These are phyloP conservation scores for Meloe dianella DNA, from an alignment of 2,888 invertebrate species.

Conservation along the genomic window DNA sequence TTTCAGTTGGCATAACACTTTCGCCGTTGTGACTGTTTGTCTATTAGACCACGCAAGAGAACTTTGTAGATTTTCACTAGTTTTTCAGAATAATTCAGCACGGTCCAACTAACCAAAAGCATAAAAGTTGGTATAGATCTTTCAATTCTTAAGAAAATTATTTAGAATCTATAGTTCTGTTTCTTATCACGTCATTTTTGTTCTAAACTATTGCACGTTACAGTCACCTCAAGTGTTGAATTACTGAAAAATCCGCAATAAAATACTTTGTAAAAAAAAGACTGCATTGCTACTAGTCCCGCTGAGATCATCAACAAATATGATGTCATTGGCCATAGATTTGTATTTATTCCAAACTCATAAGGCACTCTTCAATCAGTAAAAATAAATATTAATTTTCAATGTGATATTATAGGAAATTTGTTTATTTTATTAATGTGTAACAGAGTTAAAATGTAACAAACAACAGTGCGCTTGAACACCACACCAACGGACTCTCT, in stretches of 20 bases:
- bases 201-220: neutral
- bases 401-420: neutral
- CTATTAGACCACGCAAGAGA: too few species aligned
- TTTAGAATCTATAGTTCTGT: neutral
- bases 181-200: neutral
- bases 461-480: conserved; percentile 31
- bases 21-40: too few species aligned
- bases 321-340: conserved; percentile 5
- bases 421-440: conserved; percentile 9
- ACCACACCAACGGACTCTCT: conserved; percentile 19
- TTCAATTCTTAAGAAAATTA: neutral
- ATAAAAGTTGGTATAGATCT: too few species aligned
- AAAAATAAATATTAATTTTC: neutral
- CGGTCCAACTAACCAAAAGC: too few species aligned
- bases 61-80: too few species aligned
- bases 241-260: conserved; percentile 9
- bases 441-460: conserved; percentile 20
- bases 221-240: conserved; percentile 9
- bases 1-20: too few species aligned
- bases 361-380: neutral
- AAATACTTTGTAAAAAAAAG: neutral
- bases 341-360: neutral
- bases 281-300: neutral
- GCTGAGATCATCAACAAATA: conserved; percentile 8
- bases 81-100: too few species aligned